Evolutionary conservation across 2,888 invertebrate species (phyloP), one percentile per base, ranked within the genome.

Genomic region (Odiellus spinosus): DNA sequence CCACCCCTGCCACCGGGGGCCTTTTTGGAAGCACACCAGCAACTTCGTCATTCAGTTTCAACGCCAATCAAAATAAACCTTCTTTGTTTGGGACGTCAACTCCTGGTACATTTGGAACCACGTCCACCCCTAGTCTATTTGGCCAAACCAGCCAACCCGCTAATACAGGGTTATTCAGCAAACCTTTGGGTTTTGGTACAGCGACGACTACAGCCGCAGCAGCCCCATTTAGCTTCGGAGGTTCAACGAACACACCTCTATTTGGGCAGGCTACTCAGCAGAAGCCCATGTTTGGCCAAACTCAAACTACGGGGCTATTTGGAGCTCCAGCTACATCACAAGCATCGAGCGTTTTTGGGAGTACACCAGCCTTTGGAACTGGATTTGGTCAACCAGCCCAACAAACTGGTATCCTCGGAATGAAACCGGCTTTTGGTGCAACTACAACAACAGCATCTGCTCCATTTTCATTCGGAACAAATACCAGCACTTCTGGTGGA

Each of bases 251-350:
- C 15, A 61, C 68, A 2, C 62, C 63, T 42, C 70, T 81, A 35
- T 79, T 85, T 65, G 78, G 77, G 1, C 78, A 78, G 67, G 73
- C 73, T 46, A 72, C 48, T 43, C 52, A 52, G n/a, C 45, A 47
- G 39, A 52, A 52, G 49, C 43, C 52, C 26, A 47, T 52, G 17
- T 52, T 52, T 45, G 52, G 52, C 11, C 51, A 52, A 35, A 46
- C 42, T 14, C 43, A 49, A 4, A 35, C 35, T 21, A 43, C 45
- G 21, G 52, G 52, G 17, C 35, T 52, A 3, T 52, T 52, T 49
- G 52, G 52, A 34, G 45, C 40, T 39, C 49, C 52, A 18, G 45
- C 52, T 12, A 52, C 52, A n/a, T 48, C 52, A 15, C 52, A 52
- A 34, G 33, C 43, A 8, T 19, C 49, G 5, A 41, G 47, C 15